These are phyloP conservation scores for Philopotamus ludificatus DNA, from an alignment of 1,140 invertebrate species.

Conservation along the genomic window DNA sequence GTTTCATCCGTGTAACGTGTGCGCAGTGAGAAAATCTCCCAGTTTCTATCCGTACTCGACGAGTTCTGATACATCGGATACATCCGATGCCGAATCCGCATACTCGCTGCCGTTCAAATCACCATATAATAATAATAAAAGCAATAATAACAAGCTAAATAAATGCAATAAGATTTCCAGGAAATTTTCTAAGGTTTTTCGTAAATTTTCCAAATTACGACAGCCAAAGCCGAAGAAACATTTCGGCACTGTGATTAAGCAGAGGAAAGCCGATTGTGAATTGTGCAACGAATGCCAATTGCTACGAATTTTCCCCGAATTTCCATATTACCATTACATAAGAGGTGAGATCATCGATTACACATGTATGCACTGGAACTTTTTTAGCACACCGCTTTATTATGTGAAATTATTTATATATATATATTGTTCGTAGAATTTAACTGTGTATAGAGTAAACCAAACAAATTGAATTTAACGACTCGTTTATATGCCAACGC, in stretches of 20 bases:
- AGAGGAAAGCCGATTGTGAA: slow-evolving; percentile 13
- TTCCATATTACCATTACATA: slow-evolving; percentile 20
- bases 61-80: slow-evolving; percentile 52
- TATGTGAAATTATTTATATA: too few relatives aligned
- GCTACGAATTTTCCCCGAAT: slow-evolving; percentile 16
- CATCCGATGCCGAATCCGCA: too few relatives aligned
- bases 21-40: slow-evolving; percentile 42
- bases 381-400: too few relatives aligned
- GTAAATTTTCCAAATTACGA: slow-evolving; percentile 29
- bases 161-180: too few relatives aligned
- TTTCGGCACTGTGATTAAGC: slow-evolving; percentile 9
- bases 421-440: neutral
- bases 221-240: slow-evolving; percentile 28
- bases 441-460: neutral
- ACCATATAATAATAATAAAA: neutral
- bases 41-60: slow-evolving; percentile 52
- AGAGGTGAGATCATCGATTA: too few relatives aligned
- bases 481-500: neutral
- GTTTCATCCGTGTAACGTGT: slow-evolving; percentile 36
- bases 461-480: slow-evolving; percentile 12
- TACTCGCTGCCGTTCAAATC: too few relatives aligned
- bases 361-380: too few relatives aligned
- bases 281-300: slow-evolving; percentile 32
- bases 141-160: too few relatives aligned
- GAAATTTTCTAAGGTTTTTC: slow-evolving; percentile 36